These are phyloP conservation scores for Pseudomyrmex dendroicus DNA, from an alignment of 1,140 invertebrate species.

Conservation along the genomic window DNA sequence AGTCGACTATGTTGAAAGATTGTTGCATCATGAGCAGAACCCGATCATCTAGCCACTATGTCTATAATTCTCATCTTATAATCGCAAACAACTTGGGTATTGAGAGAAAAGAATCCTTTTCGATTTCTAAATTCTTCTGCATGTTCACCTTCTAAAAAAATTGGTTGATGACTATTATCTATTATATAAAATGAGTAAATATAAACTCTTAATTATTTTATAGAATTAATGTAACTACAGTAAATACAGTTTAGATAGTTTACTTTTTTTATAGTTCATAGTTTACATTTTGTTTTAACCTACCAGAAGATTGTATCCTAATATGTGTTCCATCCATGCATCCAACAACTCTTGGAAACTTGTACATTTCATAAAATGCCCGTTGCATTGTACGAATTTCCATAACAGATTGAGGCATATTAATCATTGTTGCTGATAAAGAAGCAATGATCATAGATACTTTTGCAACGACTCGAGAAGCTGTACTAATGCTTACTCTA, in stretches of 20 bases:
- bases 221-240: too few species aligned
- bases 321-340: constrained; percentile 3
- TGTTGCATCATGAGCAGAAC: not conserved
- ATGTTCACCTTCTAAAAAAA: not conserved
- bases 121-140: not conserved
- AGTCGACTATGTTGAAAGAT: not conserved
- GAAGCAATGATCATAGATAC: constrained; percentile 2
- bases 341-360: constrained; percentile 5
- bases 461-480: not conserved
- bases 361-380: constrained; percentile 14
- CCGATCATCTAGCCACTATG: not conserved
- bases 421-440: constrained; percentile 5
- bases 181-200: too few species aligned
- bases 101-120: not conserved
- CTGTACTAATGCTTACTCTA: not conserved
- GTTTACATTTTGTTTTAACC: not conserved
- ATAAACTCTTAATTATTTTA: too few species aligned
- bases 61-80: constrained; percentile 4
- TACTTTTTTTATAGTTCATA: not conserved
- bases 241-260: too few species aligned
- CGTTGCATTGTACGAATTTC: not conserved
- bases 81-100: not conserved
- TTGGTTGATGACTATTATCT: not conserved
- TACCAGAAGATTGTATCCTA: not conserved
- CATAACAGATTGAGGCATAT: not conserved